These are phyloP conservation scores for Ips nitidus DNA, from an alignment of 1,140 invertebrate species.

Conservation along the genomic window DNA sequence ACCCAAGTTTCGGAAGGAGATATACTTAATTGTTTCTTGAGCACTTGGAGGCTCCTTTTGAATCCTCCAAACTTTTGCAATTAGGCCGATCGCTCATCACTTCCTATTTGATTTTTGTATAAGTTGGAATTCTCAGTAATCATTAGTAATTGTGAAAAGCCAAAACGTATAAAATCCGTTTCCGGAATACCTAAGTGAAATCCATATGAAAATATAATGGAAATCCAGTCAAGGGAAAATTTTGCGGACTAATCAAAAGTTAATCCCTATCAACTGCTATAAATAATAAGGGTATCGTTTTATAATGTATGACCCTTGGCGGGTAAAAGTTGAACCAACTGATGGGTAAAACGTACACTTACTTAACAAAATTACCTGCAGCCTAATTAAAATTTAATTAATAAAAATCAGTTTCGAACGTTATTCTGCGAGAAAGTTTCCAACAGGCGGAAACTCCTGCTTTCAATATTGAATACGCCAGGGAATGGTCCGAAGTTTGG, in stretches of 20 bases:
- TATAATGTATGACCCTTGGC: neutral
- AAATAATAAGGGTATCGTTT: neutral
- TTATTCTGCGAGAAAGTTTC: slow-evolving; percentile 19
- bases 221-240: neutral
- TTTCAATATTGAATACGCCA: slow-evolving; percentile 22
- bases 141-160: too few species aligned
- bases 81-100: slow-evolving; percentile 12
- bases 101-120: slow-evolving; percentile 17
- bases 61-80: slow-evolving; percentile 23
- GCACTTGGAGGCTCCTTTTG: slow-evolving; percentile 13
- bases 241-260: neutral
- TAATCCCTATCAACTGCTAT: neutral
- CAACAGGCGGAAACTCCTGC: slow-evolving; percentile 18
- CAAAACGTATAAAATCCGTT: too few species aligned
- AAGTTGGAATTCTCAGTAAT: neutral
- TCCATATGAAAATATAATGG: neutral
- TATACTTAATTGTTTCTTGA: slow-evolving; percentile 31
- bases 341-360: neutral
- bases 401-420: slow-evolving; percentile 17
- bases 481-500: slow-evolving; percentile 22
- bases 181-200: too few species aligned
- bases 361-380: slow-evolving; percentile 1
- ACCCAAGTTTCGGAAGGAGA: slow-evolving; percentile 19
- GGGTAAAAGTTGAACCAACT: slow-evolving; percentile 3
- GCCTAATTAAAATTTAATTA: slow-evolving; percentile 22